These are phyloP conservation scores for Colius striatus DNA, from an alignment of 2,113 vertebrate genomes.

Conservation along the genomic window DNA sequence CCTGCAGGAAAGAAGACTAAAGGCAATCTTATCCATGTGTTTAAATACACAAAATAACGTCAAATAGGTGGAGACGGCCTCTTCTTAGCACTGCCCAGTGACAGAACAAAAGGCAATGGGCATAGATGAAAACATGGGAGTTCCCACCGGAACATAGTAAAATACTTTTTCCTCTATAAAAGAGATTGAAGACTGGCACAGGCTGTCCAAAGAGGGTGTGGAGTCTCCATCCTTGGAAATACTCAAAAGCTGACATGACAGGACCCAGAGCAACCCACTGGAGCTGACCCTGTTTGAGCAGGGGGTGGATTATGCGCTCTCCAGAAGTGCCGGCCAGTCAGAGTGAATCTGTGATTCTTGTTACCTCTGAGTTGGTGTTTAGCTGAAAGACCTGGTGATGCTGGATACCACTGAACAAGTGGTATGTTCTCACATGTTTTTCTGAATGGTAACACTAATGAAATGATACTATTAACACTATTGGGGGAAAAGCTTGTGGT, in stretches of 20 bases:
- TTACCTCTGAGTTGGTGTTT: background rate
- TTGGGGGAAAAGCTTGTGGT: background rate
- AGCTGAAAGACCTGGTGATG: background rate
- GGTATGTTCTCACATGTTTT: background rate
- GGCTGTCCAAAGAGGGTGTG: background rate
- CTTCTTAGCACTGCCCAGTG: background rate
- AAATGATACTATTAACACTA: background rate
- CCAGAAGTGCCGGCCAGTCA: background rate
- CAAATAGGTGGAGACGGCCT: background rate
- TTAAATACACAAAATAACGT: background rate
- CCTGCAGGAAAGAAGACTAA: background rate
- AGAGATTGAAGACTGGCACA: background rate
- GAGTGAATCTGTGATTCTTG: background rate
- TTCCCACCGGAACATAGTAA: background rate
- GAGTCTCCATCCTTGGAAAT: background rate
- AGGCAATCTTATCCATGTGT: accelerated
- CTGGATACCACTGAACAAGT: background rate
- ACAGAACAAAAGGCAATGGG: background rate
- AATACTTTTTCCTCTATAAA: background rate
- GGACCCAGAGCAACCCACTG: background rate
- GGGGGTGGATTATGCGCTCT: accelerated
- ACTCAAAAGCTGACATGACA: background rate
- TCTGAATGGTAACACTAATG: background rate
- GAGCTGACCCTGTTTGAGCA: background rate
- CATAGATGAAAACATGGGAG: background rate